Evolutionary conservation across 2,797 vertebrate species (phyloP).

Genomic region (Sylvia borin): DNA sequence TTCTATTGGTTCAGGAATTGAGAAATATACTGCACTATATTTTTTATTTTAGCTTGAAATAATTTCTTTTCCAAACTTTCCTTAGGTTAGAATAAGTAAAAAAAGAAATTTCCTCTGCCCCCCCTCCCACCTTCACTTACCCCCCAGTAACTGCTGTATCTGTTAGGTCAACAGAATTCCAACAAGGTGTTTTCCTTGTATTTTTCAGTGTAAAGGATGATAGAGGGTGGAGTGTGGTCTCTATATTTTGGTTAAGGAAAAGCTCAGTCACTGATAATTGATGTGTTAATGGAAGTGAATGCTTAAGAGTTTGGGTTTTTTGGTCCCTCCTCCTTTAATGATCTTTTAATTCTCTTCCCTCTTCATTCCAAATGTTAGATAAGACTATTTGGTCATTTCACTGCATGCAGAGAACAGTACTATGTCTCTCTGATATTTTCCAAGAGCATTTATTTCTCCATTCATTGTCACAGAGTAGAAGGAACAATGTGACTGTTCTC

Average conservation of each 20-base stretch:
- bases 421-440: neutral
- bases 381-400: neutral
- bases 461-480: neutral
- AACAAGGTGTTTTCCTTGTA: neutral
- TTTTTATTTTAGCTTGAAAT: neutral
- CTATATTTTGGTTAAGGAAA: neutral
- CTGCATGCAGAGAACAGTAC: accelerated
- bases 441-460: neutral
- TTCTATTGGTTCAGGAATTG: neutral
- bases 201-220: neutral
- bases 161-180: neutral
- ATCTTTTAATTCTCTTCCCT: neutral
- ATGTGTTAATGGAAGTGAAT: neutral
- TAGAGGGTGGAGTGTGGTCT: neutral
- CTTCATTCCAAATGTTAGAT: neutral
- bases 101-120: neutral
- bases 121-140: accelerated
- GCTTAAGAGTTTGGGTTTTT: neutral
- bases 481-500: neutral
- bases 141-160: neutral
- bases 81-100: neutral
- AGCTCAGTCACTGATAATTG: neutral
- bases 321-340: neutral
- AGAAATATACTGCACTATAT: neutral
- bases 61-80: neutral